phyloP scores from a whole-genome alignment of 2,113 vertebrate species.

The Silurus glanis region DNA sequence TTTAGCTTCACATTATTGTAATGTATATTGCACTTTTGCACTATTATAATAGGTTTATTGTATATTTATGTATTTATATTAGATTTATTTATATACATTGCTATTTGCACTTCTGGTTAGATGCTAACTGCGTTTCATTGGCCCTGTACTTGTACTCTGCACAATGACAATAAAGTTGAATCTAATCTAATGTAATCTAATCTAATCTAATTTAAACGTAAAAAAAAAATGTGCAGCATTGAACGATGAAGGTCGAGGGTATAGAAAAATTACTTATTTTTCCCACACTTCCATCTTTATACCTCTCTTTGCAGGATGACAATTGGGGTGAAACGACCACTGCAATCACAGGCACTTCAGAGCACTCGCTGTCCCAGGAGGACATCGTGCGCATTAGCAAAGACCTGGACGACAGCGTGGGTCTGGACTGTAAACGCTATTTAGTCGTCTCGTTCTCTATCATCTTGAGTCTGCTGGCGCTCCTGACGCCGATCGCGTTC shows the following conservation, averaged over 20 bases:
- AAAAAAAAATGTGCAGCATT: background rate
- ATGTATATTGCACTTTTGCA: too few relatives aligned
- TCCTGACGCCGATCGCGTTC: constrained; percentile 89
- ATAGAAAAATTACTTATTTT: background rate
- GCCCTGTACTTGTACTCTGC: too few relatives aligned
- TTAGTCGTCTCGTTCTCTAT: constrained; percentile 79
- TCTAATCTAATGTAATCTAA: too few relatives aligned
- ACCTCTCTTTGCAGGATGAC: constrained; percentile 81
- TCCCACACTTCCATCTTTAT: background rate
- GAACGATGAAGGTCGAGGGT: background rate
- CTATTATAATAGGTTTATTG: too few relatives aligned
- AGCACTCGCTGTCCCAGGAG: constrained; percentile 95
- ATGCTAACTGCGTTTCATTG: too few relatives aligned
- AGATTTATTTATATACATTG: too few relatives aligned
- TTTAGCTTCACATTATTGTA: too few relatives aligned
- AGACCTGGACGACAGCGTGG: constrained; percentile 87
- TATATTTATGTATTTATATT: too few relatives aligned
- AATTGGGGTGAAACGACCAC: constrained; percentile 98
- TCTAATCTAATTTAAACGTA: too few relatives aligned
- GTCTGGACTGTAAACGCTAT: constrained; percentile 81
- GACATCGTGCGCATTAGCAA: constrained; percentile 90
- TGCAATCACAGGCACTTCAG: constrained; percentile 91
- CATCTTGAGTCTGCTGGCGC: constrained; percentile 80
- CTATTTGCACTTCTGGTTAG: too few relatives aligned
- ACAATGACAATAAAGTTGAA: too few relatives aligned